Percentiles rank a stretch among this genome's conserved stretches.
Evolutionary conservation across 1,140 invertebrate species (phyloP).

Genomic region (Pteromalus puparum): DNA sequence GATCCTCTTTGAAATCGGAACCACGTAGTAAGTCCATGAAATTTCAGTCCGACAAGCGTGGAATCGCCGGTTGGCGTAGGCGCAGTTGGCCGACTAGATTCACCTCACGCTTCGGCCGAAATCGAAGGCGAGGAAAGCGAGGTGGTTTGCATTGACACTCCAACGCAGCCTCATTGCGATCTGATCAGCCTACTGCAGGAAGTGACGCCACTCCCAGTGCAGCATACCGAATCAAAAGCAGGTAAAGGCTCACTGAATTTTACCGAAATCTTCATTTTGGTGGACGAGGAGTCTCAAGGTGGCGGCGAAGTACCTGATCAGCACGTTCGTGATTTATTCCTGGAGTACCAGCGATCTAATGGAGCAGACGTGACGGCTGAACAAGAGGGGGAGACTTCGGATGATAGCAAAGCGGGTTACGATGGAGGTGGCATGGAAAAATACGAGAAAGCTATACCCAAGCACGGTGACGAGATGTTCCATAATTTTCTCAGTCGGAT

Average conservation of each 20-base stretch:
- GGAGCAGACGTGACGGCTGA: constrained; percentile 66
- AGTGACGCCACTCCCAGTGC: constrained; percentile 73
- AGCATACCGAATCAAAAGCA: constrained; percentile 68
- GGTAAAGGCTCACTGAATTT: constrained; percentile 68
- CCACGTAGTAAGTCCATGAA: background rate
- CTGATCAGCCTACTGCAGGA: constrained; percentile 79
- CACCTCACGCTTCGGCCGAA: constrained; percentile 80
- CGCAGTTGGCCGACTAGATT: constrained; percentile 76
- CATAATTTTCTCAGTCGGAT: constrained; percentile 86
- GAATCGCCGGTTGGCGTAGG: constrained; percentile 72
- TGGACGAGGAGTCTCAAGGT: constrained; percentile 77
- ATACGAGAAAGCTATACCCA: constrained; percentile 86
- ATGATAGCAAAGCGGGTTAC: constrained; percentile 60
- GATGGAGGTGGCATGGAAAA: constrained; percentile 74
- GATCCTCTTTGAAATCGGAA: background rate
- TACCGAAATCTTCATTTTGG: constrained; percentile 77
- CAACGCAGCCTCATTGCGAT: constrained; percentile 79
- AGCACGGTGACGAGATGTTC: constrained; percentile 88
- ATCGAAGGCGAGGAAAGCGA: constrained; percentile 83
- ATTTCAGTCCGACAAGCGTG: constrained; percentile 68
- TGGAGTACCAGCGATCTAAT: constrained; percentile 79
- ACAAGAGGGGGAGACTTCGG: constrained; percentile 56
- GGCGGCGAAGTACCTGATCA: constrained; percentile 71
- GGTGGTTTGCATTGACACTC: constrained; percentile 82
- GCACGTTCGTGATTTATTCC: constrained; percentile 80